Percentiles rank a stretch among this genome's conserved stretches.
Conservation (phyloP, 2,797 vertebrate genomes). For the Brachyalestes nurse region DNA sequence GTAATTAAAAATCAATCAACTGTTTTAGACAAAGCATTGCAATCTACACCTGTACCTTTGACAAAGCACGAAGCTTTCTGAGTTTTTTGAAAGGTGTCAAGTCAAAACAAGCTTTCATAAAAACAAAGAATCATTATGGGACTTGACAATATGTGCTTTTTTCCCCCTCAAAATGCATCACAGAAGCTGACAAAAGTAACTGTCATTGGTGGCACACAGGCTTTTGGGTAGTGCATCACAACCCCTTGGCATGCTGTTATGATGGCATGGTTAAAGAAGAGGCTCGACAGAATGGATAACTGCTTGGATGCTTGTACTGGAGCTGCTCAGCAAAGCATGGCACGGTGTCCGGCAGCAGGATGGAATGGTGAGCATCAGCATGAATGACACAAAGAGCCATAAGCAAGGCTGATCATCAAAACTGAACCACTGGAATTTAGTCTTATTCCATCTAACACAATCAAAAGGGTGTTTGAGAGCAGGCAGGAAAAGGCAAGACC, state of each 20-base stretch:
- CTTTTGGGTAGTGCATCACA: conserved; percentile 14
- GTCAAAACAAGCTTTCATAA: conserved; percentile 41
- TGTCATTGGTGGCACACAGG: neutral
- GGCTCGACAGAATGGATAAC: conserved; percentile 8
- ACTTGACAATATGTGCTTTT: conserved; percentile 8
- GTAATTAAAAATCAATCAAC: conserved; percentile 46
- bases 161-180: conserved; percentile 18
- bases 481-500: neutral
- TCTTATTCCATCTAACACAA: conserved; percentile 1
- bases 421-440: neutral
- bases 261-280: neutral
- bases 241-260: conserved; percentile 23
- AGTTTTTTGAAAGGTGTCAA: conserved; percentile 25
- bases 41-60: conserved; percentile 31
- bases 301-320: neutral
- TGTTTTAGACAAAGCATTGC: conserved; percentile 41
- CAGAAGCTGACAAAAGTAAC: conserved; percentile 20
- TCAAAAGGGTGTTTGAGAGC: conserved; percentile 17
- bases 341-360: conserved; percentile 23
- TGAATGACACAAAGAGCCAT: conserved; percentile 7
- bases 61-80: conserved; percentile 29
- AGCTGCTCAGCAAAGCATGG: conserved; percentile 21
- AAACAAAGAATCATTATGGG: conserved; percentile 29
- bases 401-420: neutral
- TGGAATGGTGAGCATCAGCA: conserved; percentile 29